Evolutionary conservation across 2,113 vertebrate species (phyloP), one percentile per base, ranked within the genome.

Genomic region (Pomatorhinus ruficollis): DNA sequence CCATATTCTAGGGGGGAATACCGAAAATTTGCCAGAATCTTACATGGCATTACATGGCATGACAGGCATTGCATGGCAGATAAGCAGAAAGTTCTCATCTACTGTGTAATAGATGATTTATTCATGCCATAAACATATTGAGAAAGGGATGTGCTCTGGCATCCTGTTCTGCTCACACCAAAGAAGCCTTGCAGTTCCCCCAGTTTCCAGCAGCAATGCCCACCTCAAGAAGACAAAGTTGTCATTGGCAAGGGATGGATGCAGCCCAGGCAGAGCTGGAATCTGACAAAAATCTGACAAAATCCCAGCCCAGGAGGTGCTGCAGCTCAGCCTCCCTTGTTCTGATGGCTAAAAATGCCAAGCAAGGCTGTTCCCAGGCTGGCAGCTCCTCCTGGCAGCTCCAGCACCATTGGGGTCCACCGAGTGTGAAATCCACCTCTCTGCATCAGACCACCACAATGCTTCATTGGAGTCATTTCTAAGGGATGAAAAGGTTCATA

Each of bases 401-500:
- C 87, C 87, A 45, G 82, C 69, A 56, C 60, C 54, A 14, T 9
- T 25, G 75, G 53, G 56, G 17, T 42, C 64, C 56, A 10, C 56
- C 0, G 2, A 53, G 88, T 88, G 90, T 92, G 76, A 93, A 88
- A 94, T 71, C 40, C 79, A 66, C 60, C 56, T 71, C 74, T 28
- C 61, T 4, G 2, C 56, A 12, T 4, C 33, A 68, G 11, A 57
- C 23, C 79, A 35, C 68, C 56, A 64, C 69, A 77, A 93, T 90
- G 71, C 76, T 78, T 94, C 93, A 81, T 30, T 8, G 9, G n/a
- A 83, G 52, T 49, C 33, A 71, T 86, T 87, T 89, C 75, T 53
- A 37, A 92, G 80, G 82, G 47, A 81, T 65, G 90, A 30, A 69
- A 81, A 71, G 90, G 86, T 94, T 90, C 95, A 89, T 93, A 53